Evolutionary conservation across 1,140 invertebrate genomes (phyloP), one percentile per base, ranked within the genome.

Genomic region (Megathymus violae): DNA sequence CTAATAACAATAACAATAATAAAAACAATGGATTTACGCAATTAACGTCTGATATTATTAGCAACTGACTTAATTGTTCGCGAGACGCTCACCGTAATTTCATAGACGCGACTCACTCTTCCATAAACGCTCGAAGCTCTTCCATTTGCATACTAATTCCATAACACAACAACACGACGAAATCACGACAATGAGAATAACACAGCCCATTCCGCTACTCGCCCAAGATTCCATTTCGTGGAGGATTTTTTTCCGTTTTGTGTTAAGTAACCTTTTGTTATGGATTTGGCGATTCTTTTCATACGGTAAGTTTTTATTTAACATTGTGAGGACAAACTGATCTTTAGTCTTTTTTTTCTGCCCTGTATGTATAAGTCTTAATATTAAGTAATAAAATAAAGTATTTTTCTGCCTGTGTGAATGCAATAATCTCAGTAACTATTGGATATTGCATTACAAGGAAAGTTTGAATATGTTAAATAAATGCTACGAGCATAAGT

Each of bases 91-190:
- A 48, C 17, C 19, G 38, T 44, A 58, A 58, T 58, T 58, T 58
- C 22, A 63, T 63, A 50, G 25, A 51, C 25, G 31, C 19, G 34
- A 27, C 56, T 54, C 51, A 54, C 31, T 54, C 60, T 16, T 34
- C 40, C 19, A 31, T 47, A 43, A 27, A 41, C 51, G 31, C 44
- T 46, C 22, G 14, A 52, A 54, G 50, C 61, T 14, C 52, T 68
- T 71, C 58, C 46, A 68, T 71, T 71, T 65, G 66, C 66, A 62
- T 71, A 58, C 59, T 70, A 70, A 71, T 62, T 68, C 69, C 16
- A 22, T 27, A 40, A 15, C 44, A 47, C 25, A 60, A 71, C 62
- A 71, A 68, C 59, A 58, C 47, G 40, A 65, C 46, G 41, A 68
- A 56, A 62, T 56, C 63, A 65, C 65, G 47, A 64, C 59, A 64